Conservation (phyloP, 2,113 vertebrate genomes). For the Hymenochirus boettgeri region DNA sequence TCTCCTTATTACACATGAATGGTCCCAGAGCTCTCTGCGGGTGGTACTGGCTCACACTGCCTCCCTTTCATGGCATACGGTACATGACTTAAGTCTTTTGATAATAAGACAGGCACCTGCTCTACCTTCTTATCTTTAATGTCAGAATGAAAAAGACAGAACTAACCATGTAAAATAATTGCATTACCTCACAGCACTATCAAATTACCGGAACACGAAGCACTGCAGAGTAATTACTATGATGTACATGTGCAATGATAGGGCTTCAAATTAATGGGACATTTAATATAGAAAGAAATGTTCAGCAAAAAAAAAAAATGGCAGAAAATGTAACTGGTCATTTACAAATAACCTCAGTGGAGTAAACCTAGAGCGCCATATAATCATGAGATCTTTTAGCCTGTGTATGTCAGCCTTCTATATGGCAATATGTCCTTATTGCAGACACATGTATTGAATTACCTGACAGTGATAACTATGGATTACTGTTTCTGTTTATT, state of each 20-base stretch:
- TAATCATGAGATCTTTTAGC: not conserved
- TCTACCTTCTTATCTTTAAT: conserved; percentile 27
- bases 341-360: not conserved
- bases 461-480: not conserved
- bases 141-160: conserved; percentile 27
- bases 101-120: conserved; percentile 38
- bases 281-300: not conserved
- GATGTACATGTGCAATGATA: conserved; percentile 32
- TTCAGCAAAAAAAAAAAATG: not conserved
- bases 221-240: conserved; percentile 24
- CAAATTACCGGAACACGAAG: conserved; percentile 33
- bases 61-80: conserved; percentile 17
- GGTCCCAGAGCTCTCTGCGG: conserved; percentile 21
- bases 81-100: conserved; percentile 33
- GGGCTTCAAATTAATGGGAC: conserved; percentile 17
- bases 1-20: conserved; percentile 37
- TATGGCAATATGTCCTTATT: not conserved
- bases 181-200: conserved; percentile 33
- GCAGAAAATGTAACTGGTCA: not conserved
- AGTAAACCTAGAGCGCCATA: not conserved
- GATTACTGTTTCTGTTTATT: no score
- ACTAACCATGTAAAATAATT: conserved; percentile 40
- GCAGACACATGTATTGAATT: not conserved
- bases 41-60: conserved; percentile 23
- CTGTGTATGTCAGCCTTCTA: not conserved